A percentile compares a stretch with the other conserved stretches of the same genome.
phyloP scores from a whole-genome alignment of 2,797 vertebrate species.

The Takifugu rubripes region DNA sequence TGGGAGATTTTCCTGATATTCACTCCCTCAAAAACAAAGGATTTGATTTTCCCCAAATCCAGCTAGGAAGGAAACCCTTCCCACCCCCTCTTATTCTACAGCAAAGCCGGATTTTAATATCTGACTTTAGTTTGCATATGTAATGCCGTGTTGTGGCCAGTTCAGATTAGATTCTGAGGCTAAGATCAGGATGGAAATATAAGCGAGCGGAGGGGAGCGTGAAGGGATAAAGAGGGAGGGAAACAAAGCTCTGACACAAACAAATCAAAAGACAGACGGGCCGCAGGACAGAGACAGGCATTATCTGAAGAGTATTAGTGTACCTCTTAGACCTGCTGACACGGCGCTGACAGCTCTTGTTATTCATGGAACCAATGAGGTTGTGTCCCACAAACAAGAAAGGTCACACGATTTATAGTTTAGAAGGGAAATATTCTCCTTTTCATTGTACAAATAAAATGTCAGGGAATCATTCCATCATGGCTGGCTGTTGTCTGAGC shows the following conservation, averaged over 20 bases:
- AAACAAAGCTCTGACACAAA: constrained; percentile 38
- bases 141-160: constrained; percentile 72
- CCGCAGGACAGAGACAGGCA: constrained; percentile 34
- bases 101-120: constrained; percentile 66
- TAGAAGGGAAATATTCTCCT: constrained; percentile 17
- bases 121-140: constrained; percentile 69
- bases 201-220: constrained; percentile 30
- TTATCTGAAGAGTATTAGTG: constrained; percentile 50
- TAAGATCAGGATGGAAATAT: constrained; percentile 55
- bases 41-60: background rate
- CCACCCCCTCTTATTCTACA: constrained; percentile 4
- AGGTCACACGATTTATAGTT: constrained; percentile 49
- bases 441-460: constrained; percentile 24
- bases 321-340: constrained; percentile 37
- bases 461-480: constrained; percentile 17
- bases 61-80: background rate
- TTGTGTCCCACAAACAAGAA: constrained; percentile 39
- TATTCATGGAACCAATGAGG: constrained; percentile 48
- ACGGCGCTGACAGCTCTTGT: constrained; percentile 33
- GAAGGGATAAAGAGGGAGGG: constrained; percentile 26
- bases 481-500: too few relatives aligned
- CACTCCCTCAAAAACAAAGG: too few relatives aligned
- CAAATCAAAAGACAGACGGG: constrained; percentile 37
- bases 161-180: constrained; percentile 70
- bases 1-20: too few relatives aligned